Conservation (phyloP, 2,113 vertebrate species). For the Trichechus manatus region DNA sequence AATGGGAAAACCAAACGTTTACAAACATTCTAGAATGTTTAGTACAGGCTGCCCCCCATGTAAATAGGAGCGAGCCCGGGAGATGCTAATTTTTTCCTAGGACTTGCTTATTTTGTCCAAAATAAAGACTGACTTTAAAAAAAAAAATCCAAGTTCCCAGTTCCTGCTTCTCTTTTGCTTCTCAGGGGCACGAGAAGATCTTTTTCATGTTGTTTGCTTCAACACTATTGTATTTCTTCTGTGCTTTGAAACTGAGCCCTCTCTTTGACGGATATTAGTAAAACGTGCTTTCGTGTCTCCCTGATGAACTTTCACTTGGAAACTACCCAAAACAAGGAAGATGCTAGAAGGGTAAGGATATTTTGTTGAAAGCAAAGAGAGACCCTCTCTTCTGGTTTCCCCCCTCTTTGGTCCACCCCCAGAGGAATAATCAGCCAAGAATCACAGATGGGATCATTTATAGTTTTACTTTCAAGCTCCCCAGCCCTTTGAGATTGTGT, state of each 20-base stretch:
- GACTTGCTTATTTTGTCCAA: slow-evolving; percentile 42
- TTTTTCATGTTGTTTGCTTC: slow-evolving; percentile 52
- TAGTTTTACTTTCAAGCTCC: slow-evolving; percentile 85
- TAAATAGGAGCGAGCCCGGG: slow-evolving; percentile 53
- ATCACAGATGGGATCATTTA: slow-evolving; percentile 87
- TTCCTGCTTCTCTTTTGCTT: background rate
- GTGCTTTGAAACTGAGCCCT: slow-evolving; percentile 66
- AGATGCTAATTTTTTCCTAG: slow-evolving; percentile 57
- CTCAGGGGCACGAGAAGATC: background rate
- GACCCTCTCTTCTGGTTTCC: slow-evolving; percentile 78
- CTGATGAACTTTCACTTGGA: slow-evolving; percentile 72
- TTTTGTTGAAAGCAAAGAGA: slow-evolving; percentile 80
- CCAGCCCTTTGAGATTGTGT: slow-evolving; percentile 85
- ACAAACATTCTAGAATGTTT: slow-evolving; percentile 69
- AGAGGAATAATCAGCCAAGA: slow-evolving; percentile 81
- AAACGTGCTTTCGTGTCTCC: slow-evolving; percentile 58
- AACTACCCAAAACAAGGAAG: slow-evolving; percentile 64
- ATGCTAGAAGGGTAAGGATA: slow-evolving; percentile 73
- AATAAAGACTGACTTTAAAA: slow-evolving; percentile 42
- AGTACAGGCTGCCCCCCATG: background rate
- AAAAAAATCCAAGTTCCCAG: background rate
- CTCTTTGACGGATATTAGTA: slow-evolving; percentile 71
- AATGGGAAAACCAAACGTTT: slow-evolving; percentile 71
- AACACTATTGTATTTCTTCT: slow-evolving; percentile 71
- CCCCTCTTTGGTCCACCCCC: slow-evolving; percentile 65